Base-by-base conservation (phyloP, 2,888 invertebrate species). In the Diaphora mendica region DNA sequence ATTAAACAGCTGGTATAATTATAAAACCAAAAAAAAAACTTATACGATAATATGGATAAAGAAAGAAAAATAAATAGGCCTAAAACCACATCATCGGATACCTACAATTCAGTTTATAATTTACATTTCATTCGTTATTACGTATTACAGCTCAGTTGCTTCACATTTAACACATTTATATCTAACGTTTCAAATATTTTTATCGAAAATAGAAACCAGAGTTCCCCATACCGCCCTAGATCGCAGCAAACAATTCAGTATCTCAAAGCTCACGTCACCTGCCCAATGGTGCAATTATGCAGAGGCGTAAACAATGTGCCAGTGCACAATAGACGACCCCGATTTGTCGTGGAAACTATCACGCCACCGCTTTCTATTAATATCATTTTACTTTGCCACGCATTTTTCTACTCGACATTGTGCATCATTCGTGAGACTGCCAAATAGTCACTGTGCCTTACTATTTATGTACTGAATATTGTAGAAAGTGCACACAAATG, bases 301-400 rank as follows among this genome's bases (percentile, higher is more conserved):
- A 80, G 78, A 80, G 82, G 85, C 79, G 83, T 85, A 91, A 86
- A 92, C 92, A 93, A 93, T 93, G 91, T 85, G 84, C 84, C 76
- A 78, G 79, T 82, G 86, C 83, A 93, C 93, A 94, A 93, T 93
- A 82, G 88, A 68, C 90, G 94, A 93, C 94, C 94, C 87, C 93
- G 88, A 92, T 92, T 89, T 89, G 89, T 89, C 93, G 94, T 95
- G 95, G 94, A 94, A 95, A 95, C 95, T 91, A 89, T 94, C 91
- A 94, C 95, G 87, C 23, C 23, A 64, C 76, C 76, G 91, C 95
- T 95, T 94, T 95, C 94, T 93, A 93, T 90, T 90, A 89, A 90
- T 91, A 91, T 92, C 90, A 87, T 88, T 87, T 87, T 86, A 88
- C 82, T 87, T 88, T 86, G 88, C 87, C 83, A 87, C 87, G 55